Evolutionary conservation across 2,797 vertebrate genomes (phyloP), one percentile per base, ranked within the genome.

Genomic region (Hypotaenidia philippensis): DNA sequence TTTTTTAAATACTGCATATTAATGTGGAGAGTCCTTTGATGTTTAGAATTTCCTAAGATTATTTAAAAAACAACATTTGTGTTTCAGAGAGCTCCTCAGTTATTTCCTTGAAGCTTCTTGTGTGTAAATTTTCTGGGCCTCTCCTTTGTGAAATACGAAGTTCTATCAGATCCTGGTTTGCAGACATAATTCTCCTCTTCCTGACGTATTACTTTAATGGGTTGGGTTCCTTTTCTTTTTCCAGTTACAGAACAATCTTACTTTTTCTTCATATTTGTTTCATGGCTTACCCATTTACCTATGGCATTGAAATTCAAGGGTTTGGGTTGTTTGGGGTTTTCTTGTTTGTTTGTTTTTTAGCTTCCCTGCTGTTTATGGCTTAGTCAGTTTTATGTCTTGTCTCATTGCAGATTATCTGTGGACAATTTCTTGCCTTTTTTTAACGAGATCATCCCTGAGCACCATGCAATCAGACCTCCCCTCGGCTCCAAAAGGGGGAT

Each of bases 71-170:
- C 79, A 84, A n/a, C 47, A 95, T 94, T 96, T 93, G 92, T 95
- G 66, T 95, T 95, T 96, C 93, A 94, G 88, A 95, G 70, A 79
- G 66, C 55, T 71, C 57, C n/a, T 93, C 11, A 41, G 55, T 93
- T 93, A 82, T 86, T 97, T 97, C 95, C 95, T 94, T 95, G 70
- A 95, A 93, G 83, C 85, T 86, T 90, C 86, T 93, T 65, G 55
- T 95, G 63, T 96, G 86, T 78, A 95, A 97, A 97, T 95, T 72
- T 72, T 61, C 50, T 82, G 38, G 14, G 74, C 59, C 76, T 94
- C 41, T 96, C 65, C 83, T 97, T 89, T 91, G 60, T 89, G 65
- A 92, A 92, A 44, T 38, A 34, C 49, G 77, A 10, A 13, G 5
- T 87, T 94, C 90, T 95, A 93, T 94, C 89, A 91, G 91, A 85